These are phyloP conservation scores for Drosophila lutescens DNA, from an alignment of 2,888 invertebrate genomes.

Conservation along the genomic window DNA sequence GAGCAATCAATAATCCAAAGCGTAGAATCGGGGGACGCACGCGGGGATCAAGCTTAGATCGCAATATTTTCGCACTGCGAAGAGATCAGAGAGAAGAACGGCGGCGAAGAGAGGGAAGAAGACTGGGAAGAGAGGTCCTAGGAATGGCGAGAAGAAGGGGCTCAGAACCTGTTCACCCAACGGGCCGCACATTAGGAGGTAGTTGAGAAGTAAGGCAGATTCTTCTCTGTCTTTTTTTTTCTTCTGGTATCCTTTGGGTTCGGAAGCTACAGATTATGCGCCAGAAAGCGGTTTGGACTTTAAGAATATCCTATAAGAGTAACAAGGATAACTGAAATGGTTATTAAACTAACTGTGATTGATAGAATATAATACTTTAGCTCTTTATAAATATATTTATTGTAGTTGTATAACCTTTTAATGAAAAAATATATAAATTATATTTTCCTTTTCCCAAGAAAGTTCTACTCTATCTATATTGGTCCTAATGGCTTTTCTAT, in stretches of 20 bases:
- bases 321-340: neutral
- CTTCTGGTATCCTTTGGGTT: slow-evolving; percentile 38
- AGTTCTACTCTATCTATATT: neutral
- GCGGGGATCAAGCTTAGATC: slow-evolving; percentile 36
- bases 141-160: slow-evolving; percentile 8
- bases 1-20: slow-evolving; percentile 74
- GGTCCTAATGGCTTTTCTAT: neutral
- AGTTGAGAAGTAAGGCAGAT: slow-evolving; percentile 44
- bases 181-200: slow-evolving; percentile 68
- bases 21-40: neutral
- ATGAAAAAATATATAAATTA: no score
- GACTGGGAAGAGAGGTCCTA: neutral
- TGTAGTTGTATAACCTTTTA: no score
- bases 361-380: neutral
- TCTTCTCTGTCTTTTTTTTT: slow-evolving; percentile 24
- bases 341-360: no score
- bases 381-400: no score
- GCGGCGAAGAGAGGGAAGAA: neutral
- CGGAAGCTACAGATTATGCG: slow-evolving; percentile 17
- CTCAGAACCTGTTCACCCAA: slow-evolving; percentile 58
- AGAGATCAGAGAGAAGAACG: slow-evolving; percentile 7
- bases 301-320: slow-evolving; percentile 9
- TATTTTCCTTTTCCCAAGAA: no score
- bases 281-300: no score
- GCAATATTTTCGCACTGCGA: slow-evolving; percentile 29